phyloP scores from a whole-genome alignment of 2,113 vertebrate species.

The Bungarus multicinctus region DNA sequence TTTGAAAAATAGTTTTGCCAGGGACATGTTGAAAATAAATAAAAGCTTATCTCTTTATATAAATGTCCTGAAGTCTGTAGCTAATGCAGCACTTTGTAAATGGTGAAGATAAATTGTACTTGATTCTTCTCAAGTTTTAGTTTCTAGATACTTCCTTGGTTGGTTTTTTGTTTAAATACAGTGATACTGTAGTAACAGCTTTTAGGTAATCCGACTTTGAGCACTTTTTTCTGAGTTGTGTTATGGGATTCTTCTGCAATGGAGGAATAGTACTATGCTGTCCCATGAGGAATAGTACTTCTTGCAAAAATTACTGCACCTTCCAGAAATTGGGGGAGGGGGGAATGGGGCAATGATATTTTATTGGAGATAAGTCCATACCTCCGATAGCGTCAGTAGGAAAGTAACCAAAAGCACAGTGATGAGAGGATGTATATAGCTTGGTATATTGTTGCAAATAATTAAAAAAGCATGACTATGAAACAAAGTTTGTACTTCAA shows the following conservation, averaged over 20 bases:
- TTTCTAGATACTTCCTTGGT: conserved; percentile 41
- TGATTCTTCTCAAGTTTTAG: conserved; percentile 43
- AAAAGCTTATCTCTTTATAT: conserved; percentile 35
- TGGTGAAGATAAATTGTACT: conserved; percentile 33
- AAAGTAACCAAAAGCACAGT: conserved; percentile 66
- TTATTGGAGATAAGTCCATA: conserved; percentile 41
- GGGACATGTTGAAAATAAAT: conserved; percentile 31
- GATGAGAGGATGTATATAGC: conserved; percentile 62
- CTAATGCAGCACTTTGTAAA: conserved; percentile 42
- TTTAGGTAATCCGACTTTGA: conserved; percentile 60
- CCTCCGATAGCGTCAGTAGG: conserved; percentile 44
- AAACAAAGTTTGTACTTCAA: conserved; percentile 62
- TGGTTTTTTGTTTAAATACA: conserved; percentile 20
- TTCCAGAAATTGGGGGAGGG: conserved; percentile 38
- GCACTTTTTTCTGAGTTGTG: conserved; percentile 61
- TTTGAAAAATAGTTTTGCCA: conserved; percentile 3
- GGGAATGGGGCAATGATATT: conserved; percentile 13
- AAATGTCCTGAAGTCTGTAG: conserved; percentile 3
- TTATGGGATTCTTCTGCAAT: conserved; percentile 56
- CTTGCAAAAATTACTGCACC: conserved; percentile 44
- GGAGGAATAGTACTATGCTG: conserved; percentile 47
- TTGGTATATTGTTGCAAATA: conserved; percentile 68
- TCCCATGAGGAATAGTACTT: conserved; percentile 48
- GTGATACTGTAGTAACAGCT: conserved; percentile 15
- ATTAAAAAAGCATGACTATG: conserved; percentile 66